phyloP scores from a whole-genome alignment of 2,113 vertebrate species.

The Monarcha castaneiventris region DNA sequence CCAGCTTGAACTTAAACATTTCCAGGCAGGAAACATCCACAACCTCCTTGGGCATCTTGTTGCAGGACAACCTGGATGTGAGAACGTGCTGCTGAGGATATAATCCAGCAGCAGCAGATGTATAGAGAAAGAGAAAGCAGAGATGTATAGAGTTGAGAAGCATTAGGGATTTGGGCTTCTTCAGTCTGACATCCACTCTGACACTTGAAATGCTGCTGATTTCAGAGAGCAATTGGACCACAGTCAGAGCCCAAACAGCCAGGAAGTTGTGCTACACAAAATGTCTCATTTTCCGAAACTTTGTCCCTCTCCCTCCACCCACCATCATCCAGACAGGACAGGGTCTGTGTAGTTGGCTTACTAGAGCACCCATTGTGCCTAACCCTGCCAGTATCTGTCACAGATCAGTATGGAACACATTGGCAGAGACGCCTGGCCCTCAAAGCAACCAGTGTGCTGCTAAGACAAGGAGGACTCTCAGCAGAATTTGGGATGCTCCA shows the following conservation, averaged over 20 bases:
- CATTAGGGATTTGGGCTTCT: rapidly evolving
- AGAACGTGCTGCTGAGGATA: background rate
- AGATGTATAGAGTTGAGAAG: rapidly evolving
- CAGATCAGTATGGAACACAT: rapidly evolving
- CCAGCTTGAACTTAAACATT: background rate
- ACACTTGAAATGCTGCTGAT: background rate
- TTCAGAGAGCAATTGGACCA: rapidly evolving
- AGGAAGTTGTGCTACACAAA: background rate
- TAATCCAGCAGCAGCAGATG: background rate
- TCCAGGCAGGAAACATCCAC: background rate
- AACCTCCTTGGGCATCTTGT: background rate
- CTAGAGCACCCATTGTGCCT: background rate
- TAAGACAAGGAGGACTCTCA: background rate
- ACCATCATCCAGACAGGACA: background rate
- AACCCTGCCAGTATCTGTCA: background rate
- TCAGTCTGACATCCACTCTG: rapidly evolving
- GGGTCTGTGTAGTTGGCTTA: background rate
- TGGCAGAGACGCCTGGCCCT: background rate
- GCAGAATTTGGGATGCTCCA: background rate
- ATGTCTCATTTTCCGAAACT: background rate
- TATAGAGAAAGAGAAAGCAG: too few relatives aligned
- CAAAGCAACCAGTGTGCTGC: background rate
- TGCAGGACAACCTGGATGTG: background rate
- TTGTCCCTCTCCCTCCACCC: background rate
- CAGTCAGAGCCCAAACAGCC: background rate